Evolutionary conservation across 2,113 vertebrate species (phyloP).

Genomic region (Vanacampus margaritifer): DNA sequence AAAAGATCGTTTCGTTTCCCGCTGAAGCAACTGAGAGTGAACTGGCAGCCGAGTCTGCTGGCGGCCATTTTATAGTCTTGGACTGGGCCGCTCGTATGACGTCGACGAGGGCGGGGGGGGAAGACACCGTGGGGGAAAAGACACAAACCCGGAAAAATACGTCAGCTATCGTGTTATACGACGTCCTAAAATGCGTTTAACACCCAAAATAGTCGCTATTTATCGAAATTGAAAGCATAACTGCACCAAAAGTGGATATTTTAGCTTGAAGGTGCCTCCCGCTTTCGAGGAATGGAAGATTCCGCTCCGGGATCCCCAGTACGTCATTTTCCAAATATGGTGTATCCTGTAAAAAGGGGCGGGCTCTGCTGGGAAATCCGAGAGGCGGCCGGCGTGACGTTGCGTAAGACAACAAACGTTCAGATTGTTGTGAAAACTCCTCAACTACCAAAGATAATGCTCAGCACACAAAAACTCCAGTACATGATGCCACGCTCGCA

Average conservation of each 20-base stretch:
- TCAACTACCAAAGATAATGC: constrained; percentile 28
- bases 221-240: neutral
- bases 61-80: constrained; percentile 33
- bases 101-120: constrained; percentile 16
- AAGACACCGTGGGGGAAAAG: constrained; percentile 3
- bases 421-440: constrained; percentile 47
- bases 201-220: accelerated
- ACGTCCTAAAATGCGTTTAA: accelerated
- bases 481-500: neutral
- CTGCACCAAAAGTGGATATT: neutral
- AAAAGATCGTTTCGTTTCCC: neutral
- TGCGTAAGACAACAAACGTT: constrained; percentile 65
- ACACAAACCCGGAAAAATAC: constrained; percentile 30
- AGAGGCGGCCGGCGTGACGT: constrained; percentile 51
- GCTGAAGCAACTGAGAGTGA: constrained; percentile 16
- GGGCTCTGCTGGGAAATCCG: constrained; percentile 67
- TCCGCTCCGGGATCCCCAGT: constrained; percentile 73
- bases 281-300: constrained; percentile 56
- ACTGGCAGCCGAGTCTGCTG: constrained; percentile 16
- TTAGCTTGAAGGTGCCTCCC: neutral
- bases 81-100: constrained; percentile 36
- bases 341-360: constrained; percentile 74
- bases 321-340: constrained; percentile 79
- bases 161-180: accelerated
- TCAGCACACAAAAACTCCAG: constrained; percentile 23